A percentile compares a stretch with the other conserved stretches of the same genome.
phyloP scores from a whole-genome alignment of 2,888 invertebrate genomes.

The Agrotis ipsilon region DNA sequence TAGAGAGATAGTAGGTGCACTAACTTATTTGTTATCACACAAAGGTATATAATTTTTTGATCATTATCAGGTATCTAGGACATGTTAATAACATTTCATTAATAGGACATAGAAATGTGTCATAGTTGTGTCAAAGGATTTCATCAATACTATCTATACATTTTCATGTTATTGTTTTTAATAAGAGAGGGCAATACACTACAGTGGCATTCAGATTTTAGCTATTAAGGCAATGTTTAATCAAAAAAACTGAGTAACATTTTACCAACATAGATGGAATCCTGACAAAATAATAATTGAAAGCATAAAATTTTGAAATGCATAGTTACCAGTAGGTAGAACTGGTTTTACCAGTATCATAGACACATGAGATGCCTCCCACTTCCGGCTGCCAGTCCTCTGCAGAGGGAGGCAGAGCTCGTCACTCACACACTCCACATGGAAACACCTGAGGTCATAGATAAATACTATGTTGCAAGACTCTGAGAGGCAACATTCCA shows the following conservation, averaged over 20 bases:
- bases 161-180: slow-evolving; percentile 1
- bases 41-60: slow-evolving; percentile 9
- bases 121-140: neutral
- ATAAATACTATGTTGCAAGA: slow-evolving; percentile 95
- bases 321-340: slow-evolving; percentile 85
- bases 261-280: neutral
- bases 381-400: slow-evolving; percentile 87
- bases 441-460: slow-evolving; percentile 94
- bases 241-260: neutral
- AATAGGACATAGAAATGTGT: neutral
- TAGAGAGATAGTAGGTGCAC: neutral
- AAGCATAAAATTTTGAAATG: neutral
- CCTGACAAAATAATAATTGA: neutral
- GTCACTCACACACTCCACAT: slow-evolving; percentile 93
- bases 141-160: slow-evolving; percentile 4
- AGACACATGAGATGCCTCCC: slow-evolving; percentile 92
- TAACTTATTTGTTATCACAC: slow-evolving; percentile 5
- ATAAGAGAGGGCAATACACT: neutral
- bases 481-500: slow-evolving; percentile 92
- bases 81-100: slow-evolving; percentile 1
- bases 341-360: slow-evolving; percentile 95
- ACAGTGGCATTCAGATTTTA: neutral
- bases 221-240: neutral
- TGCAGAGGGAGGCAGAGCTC: slow-evolving; percentile 94
- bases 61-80: slow-evolving; percentile 17